Percentiles rank a stretch among this genome's conserved stretches.
These are phyloP conservation scores for Glaucopsyche alexis DNA, from an alignment of 2,888 invertebrate genomes.

Conservation along the genomic window DNA sequence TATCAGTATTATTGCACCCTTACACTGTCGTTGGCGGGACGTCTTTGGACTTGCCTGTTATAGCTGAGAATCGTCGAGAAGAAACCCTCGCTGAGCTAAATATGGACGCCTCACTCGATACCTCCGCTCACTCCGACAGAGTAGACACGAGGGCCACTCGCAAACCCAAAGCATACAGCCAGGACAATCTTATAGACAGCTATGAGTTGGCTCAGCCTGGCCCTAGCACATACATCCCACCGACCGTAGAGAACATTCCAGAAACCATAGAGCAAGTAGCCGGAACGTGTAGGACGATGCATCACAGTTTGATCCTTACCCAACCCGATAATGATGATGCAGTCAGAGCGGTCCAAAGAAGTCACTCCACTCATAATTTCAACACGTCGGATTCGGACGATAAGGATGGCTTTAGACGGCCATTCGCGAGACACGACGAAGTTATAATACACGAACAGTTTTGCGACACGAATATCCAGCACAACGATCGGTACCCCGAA, in stretches of 20 bases:
- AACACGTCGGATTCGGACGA: slow-evolving; percentile 39
- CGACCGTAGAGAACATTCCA: slow-evolving; percentile 35
- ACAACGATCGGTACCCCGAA: slow-evolving; percentile 69
- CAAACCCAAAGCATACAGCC: slow-evolving; percentile 53
- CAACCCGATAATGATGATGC: slow-evolving; percentile 49
- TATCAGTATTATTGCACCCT: slow-evolving; percentile 65
- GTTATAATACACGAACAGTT: slow-evolving; percentile 43
- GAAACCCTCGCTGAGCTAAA: slow-evolving; percentile 50
- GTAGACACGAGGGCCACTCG: slow-evolving; percentile 27
- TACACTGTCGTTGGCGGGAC: slow-evolving; percentile 57
- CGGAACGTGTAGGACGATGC: slow-evolving; percentile 42
- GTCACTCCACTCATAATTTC: slow-evolving; percentile 57
- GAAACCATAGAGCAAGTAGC: slow-evolving; percentile 34
- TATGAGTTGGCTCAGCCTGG: slow-evolving; percentile 36
- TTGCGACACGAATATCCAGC: slow-evolving; percentile 68
- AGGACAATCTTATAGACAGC: slow-evolving; percentile 43
- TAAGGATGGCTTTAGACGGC: slow-evolving; percentile 43
- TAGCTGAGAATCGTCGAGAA: slow-evolving; percentile 55
- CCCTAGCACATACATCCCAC: slow-evolving; percentile 35
- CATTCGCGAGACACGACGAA: slow-evolving; percentile 41
- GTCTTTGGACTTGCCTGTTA: slow-evolving; percentile 63
- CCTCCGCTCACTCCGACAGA: slow-evolving; percentile 31
- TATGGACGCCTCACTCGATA: slow-evolving; percentile 45
- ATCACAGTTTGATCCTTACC: slow-evolving; percentile 56
- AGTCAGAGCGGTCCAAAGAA: slow-evolving; percentile 48